These are phyloP conservation scores for Acanthis flammea DNA, from an alignment of 2,797 vertebrate genomes.

Conservation along the genomic window DNA sequence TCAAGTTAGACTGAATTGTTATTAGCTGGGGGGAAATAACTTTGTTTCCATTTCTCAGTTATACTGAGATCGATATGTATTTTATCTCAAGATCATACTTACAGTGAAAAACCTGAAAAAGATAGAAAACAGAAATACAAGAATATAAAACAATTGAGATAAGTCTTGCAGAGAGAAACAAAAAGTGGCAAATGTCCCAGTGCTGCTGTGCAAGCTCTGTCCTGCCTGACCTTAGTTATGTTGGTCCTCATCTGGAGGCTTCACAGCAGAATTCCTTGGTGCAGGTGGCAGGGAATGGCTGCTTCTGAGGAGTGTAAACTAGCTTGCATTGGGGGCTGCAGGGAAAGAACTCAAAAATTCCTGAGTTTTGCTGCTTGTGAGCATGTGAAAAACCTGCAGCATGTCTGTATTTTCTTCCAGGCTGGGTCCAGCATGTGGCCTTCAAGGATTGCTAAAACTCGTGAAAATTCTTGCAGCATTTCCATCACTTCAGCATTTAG, in stretches of 20 bases:
- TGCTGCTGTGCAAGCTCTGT: neutral
- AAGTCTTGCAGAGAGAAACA: neutral
- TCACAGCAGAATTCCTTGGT: neutral
- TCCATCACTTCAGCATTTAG: slow-evolving; percentile 85
- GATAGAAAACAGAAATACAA: neutral
- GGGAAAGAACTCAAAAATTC: neutral
- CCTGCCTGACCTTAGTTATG: neutral
- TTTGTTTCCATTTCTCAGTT: neutral
- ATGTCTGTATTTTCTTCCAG: slow-evolving; percentile 62
- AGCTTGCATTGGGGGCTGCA: neutral
- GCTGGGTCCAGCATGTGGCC: slow-evolving; percentile 80
- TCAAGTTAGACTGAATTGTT: neutral
- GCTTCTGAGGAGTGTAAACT: neutral
- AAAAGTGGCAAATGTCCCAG: neutral
- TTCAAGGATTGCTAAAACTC: slow-evolving; percentile 80
- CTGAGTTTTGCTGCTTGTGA: neutral
- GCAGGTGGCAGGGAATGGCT: neutral
- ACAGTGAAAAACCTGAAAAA: neutral
- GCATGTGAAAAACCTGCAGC: neutral
- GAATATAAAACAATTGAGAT: neutral
- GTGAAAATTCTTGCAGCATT: slow-evolving; percentile 83
- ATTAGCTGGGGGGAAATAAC: rapidly evolving
- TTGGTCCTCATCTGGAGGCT: neutral
- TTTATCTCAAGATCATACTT: neutral
- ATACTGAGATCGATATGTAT: neutral